Conservation (phyloP, 53 echinoderm and acorn worm genomes). For the Hippasteria phrygiana region DNA sequence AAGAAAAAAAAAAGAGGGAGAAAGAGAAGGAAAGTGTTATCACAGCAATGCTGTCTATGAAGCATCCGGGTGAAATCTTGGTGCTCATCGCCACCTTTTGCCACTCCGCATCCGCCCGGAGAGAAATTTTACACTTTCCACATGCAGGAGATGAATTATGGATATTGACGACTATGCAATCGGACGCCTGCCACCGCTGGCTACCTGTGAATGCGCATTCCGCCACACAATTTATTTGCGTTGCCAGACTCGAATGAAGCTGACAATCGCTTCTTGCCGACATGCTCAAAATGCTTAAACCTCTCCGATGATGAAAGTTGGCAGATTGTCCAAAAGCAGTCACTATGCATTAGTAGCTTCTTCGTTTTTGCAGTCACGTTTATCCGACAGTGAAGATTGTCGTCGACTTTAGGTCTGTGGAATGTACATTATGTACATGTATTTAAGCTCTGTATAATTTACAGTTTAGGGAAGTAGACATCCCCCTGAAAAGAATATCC, state of each 20-base stretch:
- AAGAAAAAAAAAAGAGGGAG: neutral
- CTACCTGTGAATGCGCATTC: conserved; percentile 39
- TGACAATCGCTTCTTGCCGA: neutral
- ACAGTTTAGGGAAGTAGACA: too few relatives aligned
- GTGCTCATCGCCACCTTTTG: conserved; percentile 34
- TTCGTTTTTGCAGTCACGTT: neutral
- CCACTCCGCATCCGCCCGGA: conserved; percentile 28
- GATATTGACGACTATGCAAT: conserved; percentile 16
- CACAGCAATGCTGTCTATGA: conserved; percentile 1
- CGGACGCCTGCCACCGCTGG: neutral
- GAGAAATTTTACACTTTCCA: conserved; percentile 58
- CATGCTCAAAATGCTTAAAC: neutral
- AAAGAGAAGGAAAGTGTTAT: neutral
- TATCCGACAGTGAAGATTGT: neutral
- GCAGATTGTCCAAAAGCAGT: conserved; percentile 10
- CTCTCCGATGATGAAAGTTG: neutral
- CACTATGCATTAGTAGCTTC: neutral
- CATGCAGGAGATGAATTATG: conserved; percentile 46
- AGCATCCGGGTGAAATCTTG: conserved; percentile 18
- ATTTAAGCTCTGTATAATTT: neutral
- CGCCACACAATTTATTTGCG: neutral
- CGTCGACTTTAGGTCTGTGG: neutral
- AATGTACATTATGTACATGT: too few relatives aligned
- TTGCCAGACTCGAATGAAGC: neutral
- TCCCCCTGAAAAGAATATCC: too few relatives aligned